Conservation (phyloP, 2,797 vertebrate genomes). For the Gymnoscopelus braueri region DNA sequence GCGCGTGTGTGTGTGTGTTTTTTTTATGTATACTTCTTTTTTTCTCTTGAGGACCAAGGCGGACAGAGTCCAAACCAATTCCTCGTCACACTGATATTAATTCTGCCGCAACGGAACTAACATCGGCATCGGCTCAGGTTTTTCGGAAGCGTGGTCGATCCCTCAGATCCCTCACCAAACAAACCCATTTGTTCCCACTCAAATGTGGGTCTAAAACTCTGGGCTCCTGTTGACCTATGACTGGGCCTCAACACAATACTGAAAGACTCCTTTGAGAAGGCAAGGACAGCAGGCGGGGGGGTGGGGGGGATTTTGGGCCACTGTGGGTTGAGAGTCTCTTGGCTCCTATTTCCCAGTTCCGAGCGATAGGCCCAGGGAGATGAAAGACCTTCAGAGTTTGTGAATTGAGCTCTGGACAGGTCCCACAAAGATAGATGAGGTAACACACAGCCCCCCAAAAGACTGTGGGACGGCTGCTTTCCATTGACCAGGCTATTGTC, state of each 20-base stretch:
- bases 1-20: too few relatives aligned
- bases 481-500: constrained; percentile 63
- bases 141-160: constrained; percentile 70
- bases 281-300: constrained; percentile 49
- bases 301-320: constrained; percentile 52
- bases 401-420: constrained; percentile 74
- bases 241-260: constrained; percentile 75
- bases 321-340: constrained; percentile 69
- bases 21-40: too few relatives aligned
- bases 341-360: constrained; percentile 77
- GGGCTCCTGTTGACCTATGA: constrained; percentile 76
- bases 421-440: constrained; percentile 72
- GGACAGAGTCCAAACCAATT: constrained; percentile 21
- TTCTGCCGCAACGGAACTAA: constrained; percentile 53
- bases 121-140: constrained; percentile 37
- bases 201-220: constrained; percentile 72
- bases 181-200: constrained; percentile 77
- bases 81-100: constrained; percentile 60
- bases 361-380: constrained; percentile 71
- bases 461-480: constrained; percentile 59
- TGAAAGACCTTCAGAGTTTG: constrained; percentile 74
- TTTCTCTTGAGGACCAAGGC: constrained; percentile 36
- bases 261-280: constrained; percentile 80
- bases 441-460: constrained; percentile 66
- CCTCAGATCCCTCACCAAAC: constrained; percentile 75